Percentiles rank a stretch among this genome's conserved stretches.
Evolutionary conservation across 2,113 vertebrate genomes (phyloP).

Genomic region (Heterotis niloticus): DNA sequence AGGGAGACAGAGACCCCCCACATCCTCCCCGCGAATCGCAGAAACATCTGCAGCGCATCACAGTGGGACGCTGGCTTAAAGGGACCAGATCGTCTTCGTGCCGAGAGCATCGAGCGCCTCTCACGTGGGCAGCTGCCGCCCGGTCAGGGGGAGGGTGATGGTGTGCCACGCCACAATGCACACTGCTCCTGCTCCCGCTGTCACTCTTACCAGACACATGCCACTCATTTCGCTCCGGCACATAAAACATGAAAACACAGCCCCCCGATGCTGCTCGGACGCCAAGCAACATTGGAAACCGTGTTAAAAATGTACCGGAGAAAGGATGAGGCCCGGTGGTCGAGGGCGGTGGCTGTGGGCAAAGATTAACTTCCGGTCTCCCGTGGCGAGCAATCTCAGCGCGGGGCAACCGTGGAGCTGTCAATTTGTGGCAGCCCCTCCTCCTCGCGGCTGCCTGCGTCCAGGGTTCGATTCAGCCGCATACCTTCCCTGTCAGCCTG

Average conservation of each 20-base stretch:
- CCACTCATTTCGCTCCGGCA: conserved; percentile 40
- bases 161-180: not conserved
- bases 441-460: conserved; percentile 30
- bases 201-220: not conserved
- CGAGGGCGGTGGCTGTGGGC: conserved; percentile 8
- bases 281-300: conserved; percentile 40
- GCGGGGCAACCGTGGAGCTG: conserved; percentile 38
- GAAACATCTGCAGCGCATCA: conserved; percentile 44
- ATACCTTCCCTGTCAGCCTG: too few relatives aligned
- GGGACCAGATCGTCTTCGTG: conserved; percentile 34
- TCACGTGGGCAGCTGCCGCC: conserved; percentile 25
- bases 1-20: conserved; percentile 25
- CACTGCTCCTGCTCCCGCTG: not conserved
- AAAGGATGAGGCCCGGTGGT: conserved; percentile 39
- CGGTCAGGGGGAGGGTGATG: conserved; percentile 6
- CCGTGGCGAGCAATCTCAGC: too few relatives aligned
- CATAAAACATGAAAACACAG: conserved; percentile 51
- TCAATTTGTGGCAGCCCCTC: conserved; percentile 12
- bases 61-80: conserved; percentile 48
- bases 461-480: not conserved
- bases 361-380: too few relatives aligned
- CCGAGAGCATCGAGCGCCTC: conserved; percentile 31
- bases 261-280: conserved; percentile 17
- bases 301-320: conserved; percentile 35
- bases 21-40: conserved; percentile 44